These are phyloP conservation scores for Phengaris arion DNA, from an alignment of 2,888 invertebrate species.

Conservation along the genomic window DNA sequence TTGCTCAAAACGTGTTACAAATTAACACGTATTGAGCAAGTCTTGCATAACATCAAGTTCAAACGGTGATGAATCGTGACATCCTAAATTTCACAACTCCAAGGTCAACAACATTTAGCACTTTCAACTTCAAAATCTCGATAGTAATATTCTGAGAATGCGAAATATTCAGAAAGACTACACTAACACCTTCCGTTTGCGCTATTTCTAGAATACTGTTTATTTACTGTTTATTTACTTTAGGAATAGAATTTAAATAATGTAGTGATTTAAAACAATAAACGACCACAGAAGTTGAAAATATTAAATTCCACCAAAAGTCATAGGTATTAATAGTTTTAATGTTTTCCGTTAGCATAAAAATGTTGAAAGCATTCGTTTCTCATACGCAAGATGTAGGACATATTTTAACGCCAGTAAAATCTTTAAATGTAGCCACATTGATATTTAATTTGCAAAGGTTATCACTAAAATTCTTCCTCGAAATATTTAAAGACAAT, in stretches of 20 bases:
- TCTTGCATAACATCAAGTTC: slow-evolving; percentile 31
- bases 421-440: too few species aligned
- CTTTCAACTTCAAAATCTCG: background rate
- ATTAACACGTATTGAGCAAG: slow-evolving; percentile 30
- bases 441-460: background rate
- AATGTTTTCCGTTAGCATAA: background rate
- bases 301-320: background rate
- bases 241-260: background rate
- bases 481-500: background rate
- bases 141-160: background rate
- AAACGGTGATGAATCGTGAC: slow-evolving; percentile 29
- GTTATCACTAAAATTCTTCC: background rate
- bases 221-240: too few species aligned
- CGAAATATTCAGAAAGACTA: background rate
- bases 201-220: background rate
- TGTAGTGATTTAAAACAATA: background rate
- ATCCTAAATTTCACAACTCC: slow-evolving; percentile 25
- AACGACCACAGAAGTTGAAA: background rate
- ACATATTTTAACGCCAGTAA: background rate
- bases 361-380: background rate
- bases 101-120: slow-evolving; percentile 23
- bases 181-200: background rate
- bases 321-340: background rate
- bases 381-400: background rate
- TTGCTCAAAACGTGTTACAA: too few species aligned